Base-by-base conservation (phyloP, 2,888 invertebrate species). In the Muschampia plurimacula region DNA sequence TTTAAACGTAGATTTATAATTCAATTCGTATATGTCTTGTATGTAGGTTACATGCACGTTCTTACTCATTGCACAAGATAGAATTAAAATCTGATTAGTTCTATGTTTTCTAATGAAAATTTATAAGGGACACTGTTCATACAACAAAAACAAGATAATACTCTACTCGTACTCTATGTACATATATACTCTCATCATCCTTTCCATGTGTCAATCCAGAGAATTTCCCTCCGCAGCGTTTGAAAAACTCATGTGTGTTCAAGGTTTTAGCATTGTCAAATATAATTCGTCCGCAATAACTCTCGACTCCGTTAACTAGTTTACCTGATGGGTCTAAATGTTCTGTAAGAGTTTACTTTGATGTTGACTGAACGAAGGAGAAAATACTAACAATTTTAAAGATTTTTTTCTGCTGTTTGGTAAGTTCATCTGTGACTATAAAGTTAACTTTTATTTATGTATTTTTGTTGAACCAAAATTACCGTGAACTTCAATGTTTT, bases 211-310 rank as follows among this genome's bases (percentile, higher is more conserved):
- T 49, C 4, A 49, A n/a, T n/a, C 49, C 4, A 1, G n/a, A 5
- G n/a, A 49, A n/a, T 49, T 49, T 13, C 49, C n/a, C 4, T 0
- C 49, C n/a, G 49, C 4, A 13, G 49, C 13, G 49, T 49, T 49
- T 49, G 9, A 44, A 49, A 49, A 49, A 13, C 49, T 49, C 46
- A 46, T n/a, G n/a, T 49, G 49, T 49, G n/a, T 39, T 39, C 13
- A n/a, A n/a, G 49, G 49, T 49, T 49, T 49, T 52, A 66, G 10
- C 52, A 39, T 66, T 66, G 66, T 66, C 66, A 66, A 52, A 52
- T 12, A 39, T 44, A 28, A 28, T 67, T 67, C 41, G 57, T 7
- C 57, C 41, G 57, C 67, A 67, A 67, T 67, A 67, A 67, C 67
- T 67, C 67, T 67, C 39, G 66, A 64, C 64, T 39, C 65, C 6